Evolutionary conservation across 2,113 vertebrate genomes (phyloP), one percentile per base, ranked within the genome.

Genomic region (Corydoras sp.): DNA sequence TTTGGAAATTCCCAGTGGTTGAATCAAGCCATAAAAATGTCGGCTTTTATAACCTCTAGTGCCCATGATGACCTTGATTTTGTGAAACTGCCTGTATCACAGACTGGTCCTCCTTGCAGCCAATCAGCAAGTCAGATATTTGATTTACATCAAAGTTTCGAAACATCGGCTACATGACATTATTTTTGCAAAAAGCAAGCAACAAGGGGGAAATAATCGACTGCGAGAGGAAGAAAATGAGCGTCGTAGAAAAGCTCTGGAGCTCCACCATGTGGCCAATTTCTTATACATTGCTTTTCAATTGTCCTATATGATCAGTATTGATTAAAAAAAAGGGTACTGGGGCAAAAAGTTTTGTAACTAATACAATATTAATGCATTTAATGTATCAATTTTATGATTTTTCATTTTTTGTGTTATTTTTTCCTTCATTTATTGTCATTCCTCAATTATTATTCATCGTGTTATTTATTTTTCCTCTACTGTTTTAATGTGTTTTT

Each of bases 61-160:
- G 53, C 68, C 60, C 67, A 76, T 50, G 62, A 73, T 64, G 24
- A 73, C 72, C 77, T 75, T 70, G 74, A 72, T 60, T 77, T 68
- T 65, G 68, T 56, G 72, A 76, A 74, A 76, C 72, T 76, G 72
- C 60, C 15, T 32, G 64, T 75, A 79, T 79, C 74, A 77, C 76
- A 79, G 77, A 63, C 32, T 55, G 9, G 53, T 72, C 68, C 75
- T 76, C 68, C 50, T 29, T 76, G 74, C 74, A 68, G 69, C 66
- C 78, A 69, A 76, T 76, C 74, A 80, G 71, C 69, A 62, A 72
- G 74, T 68, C 77, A 74, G 56, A 74, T 73, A 74, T 82, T 69
- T 78, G 81, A 80, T 80, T 78, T 76, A 62, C 75, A 82, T 69
- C 74, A 80, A 82, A 82, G 78, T 80, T 77, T 79, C 69, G 70